A percentile compares a stretch with the other conserved stretches of the same genome.
Evolutionary conservation across 64 coral and sea anemone genomes (phyloP).

Genomic region (Orbicella faveolata): DNA sequence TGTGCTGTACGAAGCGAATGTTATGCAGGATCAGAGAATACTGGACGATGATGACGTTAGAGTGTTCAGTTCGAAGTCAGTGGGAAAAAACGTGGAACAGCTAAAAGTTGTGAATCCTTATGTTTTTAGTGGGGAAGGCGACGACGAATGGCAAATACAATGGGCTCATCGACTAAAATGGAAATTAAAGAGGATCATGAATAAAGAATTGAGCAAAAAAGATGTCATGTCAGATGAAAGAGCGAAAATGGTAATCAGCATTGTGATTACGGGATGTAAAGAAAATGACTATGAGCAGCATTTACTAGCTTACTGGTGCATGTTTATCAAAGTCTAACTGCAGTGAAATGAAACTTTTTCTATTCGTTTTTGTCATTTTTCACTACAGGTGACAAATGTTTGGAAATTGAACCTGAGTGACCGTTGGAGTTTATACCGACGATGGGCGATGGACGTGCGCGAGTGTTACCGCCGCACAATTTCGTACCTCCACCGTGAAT

Average conservation of each 20-base stretch:
- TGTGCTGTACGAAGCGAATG: slow-evolving; percentile 69
- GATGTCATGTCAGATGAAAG: slow-evolving; percentile 72
- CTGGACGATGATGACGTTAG: slow-evolving; percentile 66
- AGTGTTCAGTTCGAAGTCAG: not conserved
- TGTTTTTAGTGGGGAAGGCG: not conserved
- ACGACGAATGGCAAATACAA: slow-evolving; percentile 35
- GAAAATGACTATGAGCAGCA: too few relatives aligned
- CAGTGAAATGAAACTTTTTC: too few relatives aligned
- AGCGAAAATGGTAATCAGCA: not conserved
- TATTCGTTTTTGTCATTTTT: too few relatives aligned
- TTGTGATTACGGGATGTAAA: not conserved
- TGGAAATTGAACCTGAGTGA: slow-evolving; percentile 26
- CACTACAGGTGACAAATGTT: slow-evolving; percentile 7
- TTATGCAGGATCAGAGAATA: slow-evolving; percentile 47
- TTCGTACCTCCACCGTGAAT: slow-evolving; percentile 12
- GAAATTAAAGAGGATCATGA: slow-evolving; percentile 38
- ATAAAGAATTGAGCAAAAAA: slow-evolving; percentile 46
- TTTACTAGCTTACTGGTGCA: too few relatives aligned
- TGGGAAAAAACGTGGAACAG: not conserved
- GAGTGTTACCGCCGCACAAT: slow-evolving; percentile 31
- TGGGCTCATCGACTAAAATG: slow-evolving; percentile 13
- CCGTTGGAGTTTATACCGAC: slow-evolving; percentile 78
- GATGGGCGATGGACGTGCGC: slow-evolving; percentile 47
- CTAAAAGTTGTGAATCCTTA: slow-evolving; percentile 2
- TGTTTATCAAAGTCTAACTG: too few relatives aligned